Conservation (phyloP, 2,888 invertebrate genomes). For the Cantharis flavilabris region DNA sequence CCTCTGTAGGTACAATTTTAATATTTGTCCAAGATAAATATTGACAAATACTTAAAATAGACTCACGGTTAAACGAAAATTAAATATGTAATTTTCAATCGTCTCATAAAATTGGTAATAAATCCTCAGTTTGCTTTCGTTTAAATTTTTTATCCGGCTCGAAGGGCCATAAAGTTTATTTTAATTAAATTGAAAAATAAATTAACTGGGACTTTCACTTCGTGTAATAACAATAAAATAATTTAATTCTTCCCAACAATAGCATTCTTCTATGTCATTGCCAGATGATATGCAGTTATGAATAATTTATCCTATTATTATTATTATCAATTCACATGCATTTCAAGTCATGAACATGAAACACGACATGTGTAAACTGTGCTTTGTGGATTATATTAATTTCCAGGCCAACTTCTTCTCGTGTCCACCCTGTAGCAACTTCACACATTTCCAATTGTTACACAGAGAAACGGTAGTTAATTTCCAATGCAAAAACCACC, state of each 20-base stretch:
- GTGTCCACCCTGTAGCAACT: not conserved
- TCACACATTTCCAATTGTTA: not conserved
- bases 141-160: not conserved
- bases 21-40: not conserved
- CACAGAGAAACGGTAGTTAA: not conserved
- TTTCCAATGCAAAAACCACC: not conserved
- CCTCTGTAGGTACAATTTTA: not conserved
- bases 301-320: not conserved
- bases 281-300: slow-evolving; percentile 4
- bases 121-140: not conserved
- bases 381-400: not conserved
- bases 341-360: slow-evolving; percentile 1
- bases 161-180: not conserved
- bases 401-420: too few species aligned
- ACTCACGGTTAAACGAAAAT: not conserved
- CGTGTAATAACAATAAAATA: not conserved
- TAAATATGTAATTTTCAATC: not conserved
- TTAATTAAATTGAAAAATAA: not conserved
- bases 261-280: not conserved
- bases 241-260: not conserved
- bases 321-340: slow-evolving; percentile 2
- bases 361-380: not conserved
- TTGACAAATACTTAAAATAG: not conserved
- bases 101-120: not conserved
- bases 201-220: not conserved